These are phyloP conservation scores for Eclectus roratus DNA, from an alignment of 2,113 vertebrate genomes.

Conservation along the genomic window DNA sequence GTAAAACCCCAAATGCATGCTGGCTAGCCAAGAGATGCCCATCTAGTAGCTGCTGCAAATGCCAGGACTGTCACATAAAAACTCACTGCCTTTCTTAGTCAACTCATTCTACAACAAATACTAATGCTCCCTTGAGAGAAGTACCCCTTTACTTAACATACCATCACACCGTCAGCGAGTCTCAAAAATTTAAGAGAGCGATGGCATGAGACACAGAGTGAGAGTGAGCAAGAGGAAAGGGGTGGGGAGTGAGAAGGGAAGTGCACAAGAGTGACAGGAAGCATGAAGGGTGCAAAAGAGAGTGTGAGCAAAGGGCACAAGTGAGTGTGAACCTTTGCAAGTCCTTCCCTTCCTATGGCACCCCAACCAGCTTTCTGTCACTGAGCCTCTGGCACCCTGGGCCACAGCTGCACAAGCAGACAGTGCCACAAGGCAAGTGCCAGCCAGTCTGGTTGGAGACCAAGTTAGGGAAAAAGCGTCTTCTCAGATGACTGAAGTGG, in stretches of 20 bases:
- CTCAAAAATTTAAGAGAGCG: background rate
- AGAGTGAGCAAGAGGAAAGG: background rate
- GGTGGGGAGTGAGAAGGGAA: background rate
- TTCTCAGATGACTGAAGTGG: background rate
- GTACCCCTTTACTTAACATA: background rate
- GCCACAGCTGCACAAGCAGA: background rate
- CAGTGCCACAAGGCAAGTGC: background rate
- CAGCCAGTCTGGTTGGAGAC: background rate
- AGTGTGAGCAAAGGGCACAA: rapidly evolving
- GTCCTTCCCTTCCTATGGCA: background rate
- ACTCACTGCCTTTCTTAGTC: background rate
- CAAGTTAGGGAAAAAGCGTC: background rate
- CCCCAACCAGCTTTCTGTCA: background rate
- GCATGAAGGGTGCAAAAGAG: background rate
- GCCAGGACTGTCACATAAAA: background rate
- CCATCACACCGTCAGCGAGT: background rate
- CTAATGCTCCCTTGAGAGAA: background rate
- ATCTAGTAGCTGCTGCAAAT: background rate
- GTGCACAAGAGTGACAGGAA: background rate
- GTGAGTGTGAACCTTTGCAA: background rate
- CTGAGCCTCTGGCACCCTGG: rapidly evolving
- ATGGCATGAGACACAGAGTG: background rate
- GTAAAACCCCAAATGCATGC: background rate
- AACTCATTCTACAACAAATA: background rate
- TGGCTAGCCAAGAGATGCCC: background rate